A percentile compares a stretch with the other conserved stretches of the same genome.
These are phyloP conservation scores for Platypus cylindrus DNA, from an alignment of 2,888 invertebrate genomes.

Conservation along the genomic window DNA sequence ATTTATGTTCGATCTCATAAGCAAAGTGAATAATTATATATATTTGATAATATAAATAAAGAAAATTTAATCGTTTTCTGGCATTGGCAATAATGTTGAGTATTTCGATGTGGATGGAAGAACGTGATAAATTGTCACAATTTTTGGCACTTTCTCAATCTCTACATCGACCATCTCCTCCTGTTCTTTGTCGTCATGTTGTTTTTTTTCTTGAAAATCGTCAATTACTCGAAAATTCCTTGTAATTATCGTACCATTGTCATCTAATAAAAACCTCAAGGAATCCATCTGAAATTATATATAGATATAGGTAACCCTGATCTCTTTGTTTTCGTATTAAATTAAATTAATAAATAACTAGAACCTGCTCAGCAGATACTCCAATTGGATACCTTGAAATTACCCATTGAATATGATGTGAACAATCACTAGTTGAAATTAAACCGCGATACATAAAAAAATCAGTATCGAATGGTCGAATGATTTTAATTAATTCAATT, in stretches of 20 bases:
- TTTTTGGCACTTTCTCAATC: no score
- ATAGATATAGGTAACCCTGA: not conserved
- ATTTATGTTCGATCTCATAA: conserved; percentile 32
- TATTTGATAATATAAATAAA: no score
- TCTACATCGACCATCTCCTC: no score
- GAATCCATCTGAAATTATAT: conserved; percentile 35
- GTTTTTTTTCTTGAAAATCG: no score
- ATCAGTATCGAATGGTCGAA: conserved; percentile 46
- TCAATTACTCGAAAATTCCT: conserved; percentile 42
- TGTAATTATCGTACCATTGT: conserved; percentile 34
- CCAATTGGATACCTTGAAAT: conserved; percentile 45
- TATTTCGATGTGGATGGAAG: conserved; percentile 41
- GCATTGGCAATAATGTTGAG: conserved; percentile 35
- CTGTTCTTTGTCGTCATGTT: no score
- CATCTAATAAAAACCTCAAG: conserved; percentile 42
- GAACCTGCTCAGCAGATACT: conserved; percentile 48
- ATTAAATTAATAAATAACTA: no score
- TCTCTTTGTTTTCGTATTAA: no score
- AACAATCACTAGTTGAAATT: conserved; percentile 35
- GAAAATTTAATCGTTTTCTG: conserved; percentile 10
- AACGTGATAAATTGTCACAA: conserved; percentile 44
- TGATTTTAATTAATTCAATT: conserved; percentile 32
- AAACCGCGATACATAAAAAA: conserved; percentile 55
- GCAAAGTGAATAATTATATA: conserved; percentile 18
- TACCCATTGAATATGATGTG: conserved; percentile 46